phyloP scores from a whole-genome alignment of 2,113 vertebrate species.

The Cichladusa arquata region DNA sequence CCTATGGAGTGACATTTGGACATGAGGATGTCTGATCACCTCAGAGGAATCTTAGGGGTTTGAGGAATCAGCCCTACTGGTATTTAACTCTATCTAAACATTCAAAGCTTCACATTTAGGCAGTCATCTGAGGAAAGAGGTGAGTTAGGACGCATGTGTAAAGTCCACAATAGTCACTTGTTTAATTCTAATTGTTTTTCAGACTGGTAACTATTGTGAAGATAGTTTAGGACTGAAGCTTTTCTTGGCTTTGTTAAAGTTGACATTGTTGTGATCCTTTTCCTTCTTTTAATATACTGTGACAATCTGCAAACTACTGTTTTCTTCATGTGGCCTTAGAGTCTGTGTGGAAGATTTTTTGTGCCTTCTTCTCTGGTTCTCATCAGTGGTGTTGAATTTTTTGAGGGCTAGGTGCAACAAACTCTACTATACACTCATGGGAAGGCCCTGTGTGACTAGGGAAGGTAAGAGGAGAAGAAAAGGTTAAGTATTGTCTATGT shows the following conservation, averaged over 20 bases:
- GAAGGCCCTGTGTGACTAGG: not conserved
- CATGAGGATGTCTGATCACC: not conserved
- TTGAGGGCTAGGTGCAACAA: not conserved
- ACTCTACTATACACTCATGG: not conserved
- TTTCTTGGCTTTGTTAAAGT: not conserved
- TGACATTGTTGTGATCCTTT: not conserved
- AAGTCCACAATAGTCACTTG: not conserved
- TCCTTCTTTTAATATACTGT: not conserved
- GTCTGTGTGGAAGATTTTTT: not conserved
- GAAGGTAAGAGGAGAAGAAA: not conserved
- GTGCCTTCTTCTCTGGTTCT: not conserved
- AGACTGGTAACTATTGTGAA: not conserved
- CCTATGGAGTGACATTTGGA: not conserved
- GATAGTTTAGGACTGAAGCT: not conserved
- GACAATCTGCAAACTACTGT: not conserved
- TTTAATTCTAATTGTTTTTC: not conserved
- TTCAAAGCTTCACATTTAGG: not conserved
- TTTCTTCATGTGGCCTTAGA: not conserved
- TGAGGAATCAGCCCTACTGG: not conserved
- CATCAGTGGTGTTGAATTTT: not conserved
- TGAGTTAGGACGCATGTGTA: not conserved
- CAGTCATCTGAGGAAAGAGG: not conserved
- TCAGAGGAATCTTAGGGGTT: not conserved
- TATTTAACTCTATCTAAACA: not conserved
- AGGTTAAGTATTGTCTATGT: not conserved